These are phyloP conservation scores for Dryobates pubescens DNA, from an alignment of 2,797 vertebrate genomes.

Conservation along the genomic window DNA sequence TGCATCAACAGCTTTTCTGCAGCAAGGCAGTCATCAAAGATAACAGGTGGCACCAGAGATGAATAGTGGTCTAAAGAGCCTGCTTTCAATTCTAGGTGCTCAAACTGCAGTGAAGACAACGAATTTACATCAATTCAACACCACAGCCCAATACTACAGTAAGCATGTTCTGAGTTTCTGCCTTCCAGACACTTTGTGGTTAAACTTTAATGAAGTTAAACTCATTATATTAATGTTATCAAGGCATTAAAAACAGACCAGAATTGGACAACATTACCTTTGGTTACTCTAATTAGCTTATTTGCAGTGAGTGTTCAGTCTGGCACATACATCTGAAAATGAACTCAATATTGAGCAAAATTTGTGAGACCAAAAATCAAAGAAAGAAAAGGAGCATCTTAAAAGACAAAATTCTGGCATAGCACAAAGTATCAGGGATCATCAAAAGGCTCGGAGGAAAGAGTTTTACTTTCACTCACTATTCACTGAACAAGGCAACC, in stretches of 20 bases:
- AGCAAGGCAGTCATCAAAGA: conserved; percentile 15
- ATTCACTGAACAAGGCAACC: not conserved
- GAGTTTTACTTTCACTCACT: not conserved
- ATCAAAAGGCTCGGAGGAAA: not conserved
- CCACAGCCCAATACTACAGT: not conserved
- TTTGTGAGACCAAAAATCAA: not conserved
- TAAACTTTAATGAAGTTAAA: not conserved
- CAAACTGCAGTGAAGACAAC: conserved; percentile 7
- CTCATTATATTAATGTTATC: not conserved
- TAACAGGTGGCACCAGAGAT: conserved; percentile 32
- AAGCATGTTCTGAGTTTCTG: not conserved
- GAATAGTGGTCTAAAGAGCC: conserved; percentile 4
- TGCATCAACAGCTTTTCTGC: not conserved
- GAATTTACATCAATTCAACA: not conserved
- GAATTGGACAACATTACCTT: not conserved
- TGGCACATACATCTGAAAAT: not conserved
- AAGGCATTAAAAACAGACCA: not conserved
- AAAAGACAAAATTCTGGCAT: not conserved
- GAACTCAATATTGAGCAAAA: not conserved
- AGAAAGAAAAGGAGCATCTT: not conserved
- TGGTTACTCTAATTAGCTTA: not conserved
- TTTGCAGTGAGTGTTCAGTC: not conserved
- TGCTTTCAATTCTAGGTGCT: conserved; percentile 8
- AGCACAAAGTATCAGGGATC: not conserved
- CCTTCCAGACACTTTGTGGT: not conserved